Percentiles rank a stretch among this genome's conserved stretches.
phyloP scores from a whole-genome alignment of 2,113 vertebrate genomes.

The Psilopsiagon aurifrons region DNA sequence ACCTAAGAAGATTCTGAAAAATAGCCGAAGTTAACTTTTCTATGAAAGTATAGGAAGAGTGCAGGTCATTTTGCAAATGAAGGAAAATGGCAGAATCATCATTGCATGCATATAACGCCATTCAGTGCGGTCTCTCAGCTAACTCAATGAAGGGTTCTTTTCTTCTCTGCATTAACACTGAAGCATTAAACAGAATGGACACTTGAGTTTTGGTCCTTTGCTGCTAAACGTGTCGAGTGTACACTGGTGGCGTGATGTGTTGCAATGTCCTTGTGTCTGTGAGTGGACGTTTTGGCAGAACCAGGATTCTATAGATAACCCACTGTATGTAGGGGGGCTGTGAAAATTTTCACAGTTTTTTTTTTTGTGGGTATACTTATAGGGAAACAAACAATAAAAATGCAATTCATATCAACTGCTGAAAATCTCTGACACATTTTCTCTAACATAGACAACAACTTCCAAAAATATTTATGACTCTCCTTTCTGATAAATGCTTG shows the following conservation, averaged over 20 bases:
- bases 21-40: background rate
- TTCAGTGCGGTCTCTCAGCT: background rate
- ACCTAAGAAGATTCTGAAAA: background rate
- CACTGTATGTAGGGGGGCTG: background rate
- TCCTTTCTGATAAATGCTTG: slow-evolving; percentile 57
- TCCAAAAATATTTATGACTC: slow-evolving; percentile 54
- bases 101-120: background rate
- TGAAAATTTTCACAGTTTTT: background rate
- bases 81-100: background rate
- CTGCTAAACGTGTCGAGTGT: background rate
- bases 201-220: background rate
- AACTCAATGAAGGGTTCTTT: background rate
- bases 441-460: slow-evolving; percentile 29
- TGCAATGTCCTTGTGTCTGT: background rate
- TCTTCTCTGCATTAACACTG: background rate
- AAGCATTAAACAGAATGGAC: background rate
- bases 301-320: background rate
- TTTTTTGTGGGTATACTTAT: background rate
- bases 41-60: background rate
- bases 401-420: slow-evolving; percentile 21
- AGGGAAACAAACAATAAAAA: background rate
- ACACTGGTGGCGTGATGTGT: background rate
- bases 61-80: background rate
- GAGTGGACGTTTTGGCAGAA: slow-evolving; percentile 26
- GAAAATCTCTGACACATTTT: slow-evolving; percentile 44